Base-by-base conservation (phyloP, 2,797 vertebrate genomes). In the Lutra lutra region DNA sequence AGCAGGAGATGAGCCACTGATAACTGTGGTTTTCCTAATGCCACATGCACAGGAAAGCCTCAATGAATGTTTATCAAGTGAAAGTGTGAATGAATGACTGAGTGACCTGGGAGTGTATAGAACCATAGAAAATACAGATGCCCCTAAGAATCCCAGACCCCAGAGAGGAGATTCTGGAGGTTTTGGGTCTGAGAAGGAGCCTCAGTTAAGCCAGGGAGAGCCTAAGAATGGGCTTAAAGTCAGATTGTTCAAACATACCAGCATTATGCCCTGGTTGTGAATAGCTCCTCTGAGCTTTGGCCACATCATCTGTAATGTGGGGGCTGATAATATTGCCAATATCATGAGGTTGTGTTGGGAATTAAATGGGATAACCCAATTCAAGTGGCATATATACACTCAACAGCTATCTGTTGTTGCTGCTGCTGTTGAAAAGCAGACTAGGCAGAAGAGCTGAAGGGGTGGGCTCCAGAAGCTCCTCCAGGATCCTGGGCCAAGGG, bases 221-320 rank as follows among this genome's bases (percentile, higher is more conserved):
- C 58, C 46, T 80, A 27, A 29, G n/a, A 21, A 12, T 94, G 72
- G 43, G 21, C 17, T 80, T 93, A 73, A 86, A 94, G 43, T 91
- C 40, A 77, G 83, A 72, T 62, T 80, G 43, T 62, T 95, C 75
- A 80, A 75, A 86, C 7, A 77, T 25, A 70, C 17, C 51, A 84
- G 43, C 70, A 38, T 51, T 35, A 35, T 77, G 48, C 64, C 46
- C 46, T 84, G 84, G 60, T 51, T 86, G 68, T 51, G 17, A 97
- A 51, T 89, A 72, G 58, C 70, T 38, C 82, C 79, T 94, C 92
- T 83, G 66, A 96, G n/a, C 38, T 83, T 70, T 51, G 46, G 13
- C 40, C 20, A 91, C 27, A 48, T 73, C 20, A 43, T 51, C 58
- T 32, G 7, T 70, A 79, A 90, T 21, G 12, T 7, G 9, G 6